phyloP scores from a whole-genome alignment of 2,888 invertebrate genomes.

The Thereva nobilitata region DNA sequence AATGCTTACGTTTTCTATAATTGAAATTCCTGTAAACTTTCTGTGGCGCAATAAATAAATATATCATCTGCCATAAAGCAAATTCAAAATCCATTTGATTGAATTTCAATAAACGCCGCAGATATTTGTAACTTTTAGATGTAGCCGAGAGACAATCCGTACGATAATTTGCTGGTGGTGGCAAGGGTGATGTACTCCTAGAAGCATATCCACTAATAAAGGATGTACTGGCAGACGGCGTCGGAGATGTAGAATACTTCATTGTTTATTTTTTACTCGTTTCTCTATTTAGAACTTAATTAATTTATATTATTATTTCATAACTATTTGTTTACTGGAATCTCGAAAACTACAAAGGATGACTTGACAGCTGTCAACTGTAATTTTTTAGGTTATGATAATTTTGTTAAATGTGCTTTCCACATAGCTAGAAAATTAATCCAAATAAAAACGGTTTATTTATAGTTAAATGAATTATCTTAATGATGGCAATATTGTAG shows the following conservation, averaged over 20 bases:
- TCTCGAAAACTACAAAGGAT: too few relatives aligned
- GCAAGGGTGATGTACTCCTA: slow-evolving; percentile 67
- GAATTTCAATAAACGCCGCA: slow-evolving; percentile 82
- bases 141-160: slow-evolving; percentile 80
- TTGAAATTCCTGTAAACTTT: slow-evolving; percentile 97
- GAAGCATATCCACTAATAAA: slow-evolving; percentile 54
- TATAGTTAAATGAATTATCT: too few relatives aligned
- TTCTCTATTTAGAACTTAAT: not conserved
- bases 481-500: too few relatives aligned
- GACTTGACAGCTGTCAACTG: not conserved
- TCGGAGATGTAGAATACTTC: slow-evolving; percentile 69
- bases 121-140: slow-evolving; percentile 85
- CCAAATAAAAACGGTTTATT: too few relatives aligned
- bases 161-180: slow-evolving; percentile 70
- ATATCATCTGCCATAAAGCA: slow-evolving; percentile 99
- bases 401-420: not conserved
- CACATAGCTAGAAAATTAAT: too few relatives aligned
- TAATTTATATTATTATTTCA: slow-evolving; percentile 18
- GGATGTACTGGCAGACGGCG: slow-evolving; percentile 59
- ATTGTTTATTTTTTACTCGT: slow-evolving; percentile 49
- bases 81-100: slow-evolving; percentile 99
- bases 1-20: slow-evolving; percentile 88
- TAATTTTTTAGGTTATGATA: slow-evolving; percentile 4
- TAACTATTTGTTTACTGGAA: slow-evolving; percentile 23
- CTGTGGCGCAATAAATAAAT: slow-evolving; percentile 90